phyloP scores from a whole-genome alignment of 2,797 vertebrate genomes.

The Hafferia zeledoni region DNA sequence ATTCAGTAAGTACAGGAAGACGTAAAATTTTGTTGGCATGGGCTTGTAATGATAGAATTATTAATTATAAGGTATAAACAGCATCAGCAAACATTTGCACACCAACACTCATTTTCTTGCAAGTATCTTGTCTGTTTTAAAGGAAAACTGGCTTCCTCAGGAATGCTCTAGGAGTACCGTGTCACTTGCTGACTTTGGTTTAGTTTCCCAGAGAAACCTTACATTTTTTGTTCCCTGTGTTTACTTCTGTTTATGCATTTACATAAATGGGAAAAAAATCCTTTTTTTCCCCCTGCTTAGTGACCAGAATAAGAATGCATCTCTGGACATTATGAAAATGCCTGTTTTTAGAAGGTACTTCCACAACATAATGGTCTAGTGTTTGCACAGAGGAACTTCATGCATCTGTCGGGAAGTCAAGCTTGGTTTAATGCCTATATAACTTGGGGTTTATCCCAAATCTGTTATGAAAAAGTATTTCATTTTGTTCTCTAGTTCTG shows the following conservation, averaged over 20 bases:
- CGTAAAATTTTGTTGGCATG: background rate
- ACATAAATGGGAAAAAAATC: background rate
- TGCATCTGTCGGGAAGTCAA: background rate
- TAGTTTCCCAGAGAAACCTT: background rate
- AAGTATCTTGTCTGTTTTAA: background rate
- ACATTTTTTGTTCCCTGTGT: fast-evolving
- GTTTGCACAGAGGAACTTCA: background rate
- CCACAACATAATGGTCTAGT: background rate
- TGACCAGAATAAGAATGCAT: background rate
- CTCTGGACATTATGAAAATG: background rate
- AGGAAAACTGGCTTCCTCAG: background rate
- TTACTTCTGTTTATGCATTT: background rate
- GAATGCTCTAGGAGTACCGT: background rate
- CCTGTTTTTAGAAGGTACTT: background rate
- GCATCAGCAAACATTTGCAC: background rate
- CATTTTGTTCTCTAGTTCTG: background rate
- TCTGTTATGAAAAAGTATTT: background rate
- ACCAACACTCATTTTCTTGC: background rate
- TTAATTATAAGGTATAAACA: background rate
- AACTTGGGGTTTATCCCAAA: background rate
- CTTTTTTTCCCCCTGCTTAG: background rate
- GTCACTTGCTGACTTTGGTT: background rate
- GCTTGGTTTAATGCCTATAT: background rate
- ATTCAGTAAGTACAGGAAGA: background rate
- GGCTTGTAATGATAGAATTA: background rate